These are phyloP conservation scores for Hoplias malabaricus DNA, from an alignment of 2,113 vertebrate species.

Conservation along the genomic window DNA sequence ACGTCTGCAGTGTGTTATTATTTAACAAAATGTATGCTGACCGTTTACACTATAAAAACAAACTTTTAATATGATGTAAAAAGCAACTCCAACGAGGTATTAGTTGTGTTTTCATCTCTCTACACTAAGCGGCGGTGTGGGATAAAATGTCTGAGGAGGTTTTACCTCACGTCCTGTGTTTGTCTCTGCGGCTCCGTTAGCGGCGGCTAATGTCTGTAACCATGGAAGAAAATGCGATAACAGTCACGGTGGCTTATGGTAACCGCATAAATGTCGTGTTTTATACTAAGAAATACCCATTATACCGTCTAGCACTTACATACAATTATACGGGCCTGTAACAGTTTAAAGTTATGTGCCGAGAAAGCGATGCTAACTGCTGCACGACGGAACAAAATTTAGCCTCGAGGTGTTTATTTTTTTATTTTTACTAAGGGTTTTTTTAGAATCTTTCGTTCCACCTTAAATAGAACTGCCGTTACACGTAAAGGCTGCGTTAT, in stretches of 20 bases:
- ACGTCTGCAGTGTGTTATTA: background rate
- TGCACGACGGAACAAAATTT: too few relatives aligned
- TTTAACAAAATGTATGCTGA: background rate
- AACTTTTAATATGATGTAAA: too few relatives aligned
- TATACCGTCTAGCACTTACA: background rate
- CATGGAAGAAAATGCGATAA: constrained; percentile 70
- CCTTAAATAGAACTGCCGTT: too few relatives aligned
- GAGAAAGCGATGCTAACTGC: background rate
- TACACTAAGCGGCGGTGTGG: background rate
- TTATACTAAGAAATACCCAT: background rate
- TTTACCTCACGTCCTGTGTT: constrained; percentile 35
- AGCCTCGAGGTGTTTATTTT: too few relatives aligned
- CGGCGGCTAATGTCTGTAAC: constrained; percentile 22
- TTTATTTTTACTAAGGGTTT: too few relatives aligned
- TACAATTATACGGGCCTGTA: background rate
- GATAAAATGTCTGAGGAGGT: background rate
- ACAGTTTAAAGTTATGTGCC: background rate
- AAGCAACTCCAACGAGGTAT: too few relatives aligned
- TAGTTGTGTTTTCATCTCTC: background rate
- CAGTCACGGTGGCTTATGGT: constrained; percentile 76
- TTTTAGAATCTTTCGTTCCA: too few relatives aligned
- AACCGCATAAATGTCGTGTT: constrained; percentile 43
- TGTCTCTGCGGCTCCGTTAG: background rate
- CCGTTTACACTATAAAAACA: too few relatives aligned
- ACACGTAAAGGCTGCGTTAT: too few relatives aligned